Conservation (phyloP, 2,113 vertebrate genomes). For the Eulemur rufifrons region DNA sequence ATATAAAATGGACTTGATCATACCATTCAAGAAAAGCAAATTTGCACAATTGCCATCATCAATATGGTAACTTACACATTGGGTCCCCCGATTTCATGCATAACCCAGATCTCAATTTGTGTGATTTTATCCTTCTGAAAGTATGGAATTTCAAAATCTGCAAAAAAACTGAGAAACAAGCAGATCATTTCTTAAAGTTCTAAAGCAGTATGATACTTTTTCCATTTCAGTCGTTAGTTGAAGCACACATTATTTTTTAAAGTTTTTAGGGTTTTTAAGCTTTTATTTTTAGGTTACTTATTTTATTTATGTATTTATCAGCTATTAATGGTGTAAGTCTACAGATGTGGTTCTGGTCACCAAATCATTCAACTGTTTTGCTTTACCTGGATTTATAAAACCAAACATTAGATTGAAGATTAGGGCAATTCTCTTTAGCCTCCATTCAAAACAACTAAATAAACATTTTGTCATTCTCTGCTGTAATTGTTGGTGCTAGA, state of each 20-base stretch:
- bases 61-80: constrained; percentile 78
- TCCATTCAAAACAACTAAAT: background rate
- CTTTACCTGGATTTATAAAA: background rate
- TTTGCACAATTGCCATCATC: background rate
- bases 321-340: background rate
- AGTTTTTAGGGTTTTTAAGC: background rate
- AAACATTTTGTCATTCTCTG: background rate
- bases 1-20: background rate
- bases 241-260: background rate
- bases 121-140: constrained; percentile 83
- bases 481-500: background rate
- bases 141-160: constrained; percentile 86
- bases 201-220: background rate
- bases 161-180: constrained; percentile 84
- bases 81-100: constrained; percentile 83
- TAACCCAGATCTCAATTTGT: constrained; percentile 84
- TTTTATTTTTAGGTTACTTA: background rate
- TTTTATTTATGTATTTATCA: background rate
- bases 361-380: background rate
- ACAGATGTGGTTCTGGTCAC: background rate
- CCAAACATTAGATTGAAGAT: background rate
- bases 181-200: constrained; percentile 6
- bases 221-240: background rate
- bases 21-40: background rate
- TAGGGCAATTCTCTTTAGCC: background rate